Evolutionary conservation across 2,888 invertebrate genomes (phyloP).

Genomic region (Mycalesis mineus): DNA sequence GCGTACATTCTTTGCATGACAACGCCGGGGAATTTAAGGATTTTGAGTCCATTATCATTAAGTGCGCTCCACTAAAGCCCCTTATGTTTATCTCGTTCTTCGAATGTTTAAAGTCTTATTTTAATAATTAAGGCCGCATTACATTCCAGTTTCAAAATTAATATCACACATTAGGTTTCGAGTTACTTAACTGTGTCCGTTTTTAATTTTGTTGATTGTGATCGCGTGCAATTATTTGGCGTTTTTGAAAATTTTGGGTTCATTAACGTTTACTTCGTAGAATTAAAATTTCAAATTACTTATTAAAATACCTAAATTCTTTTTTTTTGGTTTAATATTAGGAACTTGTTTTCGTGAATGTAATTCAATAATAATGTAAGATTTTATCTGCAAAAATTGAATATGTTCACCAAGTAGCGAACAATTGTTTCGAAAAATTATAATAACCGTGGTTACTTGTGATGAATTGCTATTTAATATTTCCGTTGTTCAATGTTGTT

Average conservation of each 20-base stretch:
- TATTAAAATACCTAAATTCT: too few species aligned
- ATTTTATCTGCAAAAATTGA: not conserved
- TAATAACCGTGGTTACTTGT: conserved; percentile 1
- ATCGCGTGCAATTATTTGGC: not conserved
- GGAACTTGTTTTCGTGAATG: not conserved
- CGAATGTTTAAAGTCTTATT: conserved; percentile 39
- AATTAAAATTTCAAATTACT: too few species aligned
- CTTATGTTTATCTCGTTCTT: conserved; percentile 43
- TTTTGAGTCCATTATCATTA: conserved; percentile 58
- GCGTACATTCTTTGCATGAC: conserved; percentile 59
- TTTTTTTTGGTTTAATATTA: too few species aligned
- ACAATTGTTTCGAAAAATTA: not conserved
- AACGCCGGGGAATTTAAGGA: conserved; percentile 41
- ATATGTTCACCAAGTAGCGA: not conserved
- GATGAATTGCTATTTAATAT: conserved; percentile 7
- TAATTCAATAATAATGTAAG: not conserved
- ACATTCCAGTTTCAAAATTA: conserved; percentile 20
- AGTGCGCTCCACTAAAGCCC: conserved; percentile 39
- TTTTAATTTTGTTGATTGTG: conserved; percentile 4
- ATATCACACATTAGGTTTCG: conserved; percentile 15
- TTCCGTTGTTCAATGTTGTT: conserved; percentile 2
- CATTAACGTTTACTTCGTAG: not conserved
- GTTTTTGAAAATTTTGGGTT: not conserved
- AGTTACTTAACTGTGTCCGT: conserved; percentile 2
- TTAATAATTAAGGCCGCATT: conserved; percentile 31